Conservation (phyloP, 2,113 vertebrate species). For the Copsychus sechellarum region DNA sequence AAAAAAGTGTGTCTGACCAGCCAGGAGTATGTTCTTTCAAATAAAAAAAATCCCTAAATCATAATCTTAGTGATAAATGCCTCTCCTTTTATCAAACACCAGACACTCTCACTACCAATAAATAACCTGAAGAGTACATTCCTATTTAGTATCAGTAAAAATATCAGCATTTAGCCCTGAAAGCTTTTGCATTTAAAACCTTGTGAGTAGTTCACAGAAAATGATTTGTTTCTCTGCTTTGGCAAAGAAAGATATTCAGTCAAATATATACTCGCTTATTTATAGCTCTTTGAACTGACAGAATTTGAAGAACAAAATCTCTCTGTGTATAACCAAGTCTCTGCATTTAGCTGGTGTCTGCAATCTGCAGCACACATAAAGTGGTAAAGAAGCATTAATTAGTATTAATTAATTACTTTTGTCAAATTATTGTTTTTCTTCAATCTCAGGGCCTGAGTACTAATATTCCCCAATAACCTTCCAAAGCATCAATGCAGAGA, state of each 20-base stretch:
- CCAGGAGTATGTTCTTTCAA: not conserved
- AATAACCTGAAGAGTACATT: not conserved
- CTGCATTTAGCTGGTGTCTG: not conserved
- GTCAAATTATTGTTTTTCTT: not conserved
- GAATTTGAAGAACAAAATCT: not conserved
- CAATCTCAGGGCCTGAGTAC: not conserved
- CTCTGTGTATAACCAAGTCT: not conserved
- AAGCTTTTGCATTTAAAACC: not conserved
- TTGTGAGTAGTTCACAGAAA: not conserved
- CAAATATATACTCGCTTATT: not conserved
- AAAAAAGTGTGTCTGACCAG: not conserved
- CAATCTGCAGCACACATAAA: not conserved
- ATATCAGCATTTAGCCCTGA: not conserved
- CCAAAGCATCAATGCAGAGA: not conserved
- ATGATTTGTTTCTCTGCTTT: not conserved
- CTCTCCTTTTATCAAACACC: not conserved
- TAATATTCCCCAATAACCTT: not conserved
- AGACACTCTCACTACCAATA: not conserved
- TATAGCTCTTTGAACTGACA: not conserved
- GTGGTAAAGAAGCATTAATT: not conserved
- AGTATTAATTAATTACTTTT: not conserved
- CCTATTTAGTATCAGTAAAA: not conserved
- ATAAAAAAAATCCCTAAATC: not conserved
- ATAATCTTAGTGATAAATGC: not conserved
- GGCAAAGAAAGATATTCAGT: not conserved